These are phyloP conservation scores for Anabacerthia variegaticeps DNA, from an alignment of 2,797 vertebrate species.

Conservation along the genomic window DNA sequence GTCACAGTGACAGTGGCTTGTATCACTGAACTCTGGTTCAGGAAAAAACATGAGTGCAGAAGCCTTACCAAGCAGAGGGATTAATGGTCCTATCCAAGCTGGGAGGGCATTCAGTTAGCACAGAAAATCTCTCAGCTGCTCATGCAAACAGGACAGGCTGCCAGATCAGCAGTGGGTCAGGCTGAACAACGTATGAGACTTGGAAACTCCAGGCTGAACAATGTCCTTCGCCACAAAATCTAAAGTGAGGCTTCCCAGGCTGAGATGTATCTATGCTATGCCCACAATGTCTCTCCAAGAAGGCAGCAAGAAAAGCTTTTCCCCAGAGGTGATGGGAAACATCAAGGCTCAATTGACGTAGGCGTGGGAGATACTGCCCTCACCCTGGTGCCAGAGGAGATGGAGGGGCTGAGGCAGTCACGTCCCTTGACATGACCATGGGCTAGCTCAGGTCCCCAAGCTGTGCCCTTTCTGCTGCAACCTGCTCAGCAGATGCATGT, in stretches of 20 bases:
- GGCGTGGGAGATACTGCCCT: neutral
- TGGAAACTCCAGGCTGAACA: neutral
- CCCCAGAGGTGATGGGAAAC: neutral
- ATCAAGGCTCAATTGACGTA: neutral
- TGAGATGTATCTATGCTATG: neutral
- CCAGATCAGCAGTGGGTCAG: neutral
- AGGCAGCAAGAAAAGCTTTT: neutral
- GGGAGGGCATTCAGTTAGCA: neutral
- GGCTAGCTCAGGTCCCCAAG: neutral
- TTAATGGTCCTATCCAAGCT: neutral
- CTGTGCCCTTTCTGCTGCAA: neutral
- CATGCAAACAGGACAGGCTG: neutral
- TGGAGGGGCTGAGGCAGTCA: neutral
- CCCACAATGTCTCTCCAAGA: neutral
- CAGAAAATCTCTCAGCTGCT: neutral
- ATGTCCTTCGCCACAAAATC: fast-evolving
- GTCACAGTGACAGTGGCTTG: neutral
- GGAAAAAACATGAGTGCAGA: neutral
- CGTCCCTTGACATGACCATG: fast-evolving
- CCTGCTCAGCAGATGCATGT: neutral
- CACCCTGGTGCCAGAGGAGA: neutral
- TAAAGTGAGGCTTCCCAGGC: neutral
- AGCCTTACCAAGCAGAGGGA: neutral
- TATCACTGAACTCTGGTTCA: neutral
- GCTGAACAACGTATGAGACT: neutral